Base-by-base conservation (phyloP, 2,888 invertebrate species). In the Agrochola macilenta region DNA sequence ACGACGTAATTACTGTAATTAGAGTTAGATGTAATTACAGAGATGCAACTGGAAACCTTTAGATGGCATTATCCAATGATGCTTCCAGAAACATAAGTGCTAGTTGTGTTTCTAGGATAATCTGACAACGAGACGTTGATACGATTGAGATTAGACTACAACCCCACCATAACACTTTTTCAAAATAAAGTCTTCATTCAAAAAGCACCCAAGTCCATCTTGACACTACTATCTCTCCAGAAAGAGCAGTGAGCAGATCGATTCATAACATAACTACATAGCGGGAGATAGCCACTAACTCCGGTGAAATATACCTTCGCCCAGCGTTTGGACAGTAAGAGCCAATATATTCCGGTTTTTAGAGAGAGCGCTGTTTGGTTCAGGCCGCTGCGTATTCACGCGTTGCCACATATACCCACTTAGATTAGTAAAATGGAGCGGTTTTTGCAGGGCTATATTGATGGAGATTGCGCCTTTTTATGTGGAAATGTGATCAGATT, bases 321-420 rank as follows among this genome's bases (percentile, higher is more conserved):
- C 87, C 79, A 85, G 71, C 81, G 80, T 74, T 87, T 83, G 82
- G 86, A 87, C 87, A 85, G 84, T 87, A 86, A 89, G 83, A 78
- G 85, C 66, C 85, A 79, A 86, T 89, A 86, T 84, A 82, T 89
- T 88, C 83, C 76, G 84, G 82, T 88, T 88, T 90, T 89, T 88
- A 88, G 83, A 82, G 76, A 69, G 82, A 83, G 69, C 87, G 87
- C 85, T 85, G 82, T 88, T 89, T 75, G 82, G 81, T 72, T 79
- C 83, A 87, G 82, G 71, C 76, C 81, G 74, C 74, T 77, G 79
- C 69, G 79, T 76, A 43, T 76, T 77, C 74, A 77, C 71, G 76
- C 75, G 74, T 79, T 76, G 74, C 74, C 79, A 83, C 81, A 79
- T 69, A 83, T 83, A 76, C 75, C 79, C 74, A 58, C 66, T 82